A percentile compares a stretch with the other conserved stretches of the same genome.
phyloP scores from a whole-genome alignment of 2,888 invertebrate genomes.

The Axea sp. region DNA sequence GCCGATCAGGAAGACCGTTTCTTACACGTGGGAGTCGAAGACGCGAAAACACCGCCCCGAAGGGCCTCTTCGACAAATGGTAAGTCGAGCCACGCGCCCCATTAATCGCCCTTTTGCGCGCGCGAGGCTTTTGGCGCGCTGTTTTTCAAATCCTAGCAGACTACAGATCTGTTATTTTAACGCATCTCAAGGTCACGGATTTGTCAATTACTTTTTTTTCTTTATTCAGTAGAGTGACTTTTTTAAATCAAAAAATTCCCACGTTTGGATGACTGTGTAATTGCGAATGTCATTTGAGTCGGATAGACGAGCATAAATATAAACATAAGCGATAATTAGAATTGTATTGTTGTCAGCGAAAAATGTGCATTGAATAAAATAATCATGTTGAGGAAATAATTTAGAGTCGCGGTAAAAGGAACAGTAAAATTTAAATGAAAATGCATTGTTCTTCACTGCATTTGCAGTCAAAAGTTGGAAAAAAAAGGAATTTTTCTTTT shows the following conservation, averaged over 20 bases:
- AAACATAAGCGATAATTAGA: too few species aligned
- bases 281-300: too few species aligned
- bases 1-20: not conserved
- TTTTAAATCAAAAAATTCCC: not conserved
- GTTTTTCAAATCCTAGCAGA: slow-evolving; percentile 58
- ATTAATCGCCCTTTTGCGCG: not conserved
- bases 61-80: slow-evolving; percentile 29
- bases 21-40: not conserved
- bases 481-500: too few species aligned
- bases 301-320: too few species aligned
- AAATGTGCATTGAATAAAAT: too few species aligned
- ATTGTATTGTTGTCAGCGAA: too few species aligned
- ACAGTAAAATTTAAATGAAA: too few species aligned
- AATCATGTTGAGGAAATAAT: too few species aligned
- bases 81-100: slow-evolving; percentile 7
- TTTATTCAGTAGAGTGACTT: not conserved
- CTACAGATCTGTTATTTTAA: slow-evolving; percentile 25
- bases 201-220: not conserved
- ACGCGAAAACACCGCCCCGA: slow-evolving; percentile 7
- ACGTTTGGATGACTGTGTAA: too few species aligned
- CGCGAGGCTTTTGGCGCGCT: slow-evolving; percentile 35
- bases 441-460: too few species aligned
- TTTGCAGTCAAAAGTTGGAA: too few species aligned
- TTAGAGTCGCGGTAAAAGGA: too few species aligned
- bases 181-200: slow-evolving; percentile 10